phyloP scores from a whole-genome alignment of 2,113 vertebrate species.

The Laterallus jamaicensis region DNA sequence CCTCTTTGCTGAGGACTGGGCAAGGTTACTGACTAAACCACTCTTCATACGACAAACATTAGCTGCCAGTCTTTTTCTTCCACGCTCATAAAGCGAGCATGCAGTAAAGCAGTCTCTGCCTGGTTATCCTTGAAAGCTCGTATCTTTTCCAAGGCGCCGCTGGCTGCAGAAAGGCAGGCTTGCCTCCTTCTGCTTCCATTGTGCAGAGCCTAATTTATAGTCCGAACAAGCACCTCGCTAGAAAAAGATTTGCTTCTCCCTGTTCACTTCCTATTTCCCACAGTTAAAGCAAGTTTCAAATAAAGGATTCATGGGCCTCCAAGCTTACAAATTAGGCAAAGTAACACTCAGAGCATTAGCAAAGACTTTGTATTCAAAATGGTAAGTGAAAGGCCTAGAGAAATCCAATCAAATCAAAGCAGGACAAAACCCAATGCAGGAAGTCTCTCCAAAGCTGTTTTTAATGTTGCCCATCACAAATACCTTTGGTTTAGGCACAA shows the following conservation, averaged over 20 bases:
- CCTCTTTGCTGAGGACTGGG: background rate
- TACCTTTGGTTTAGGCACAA: slow-evolving; percentile 36
- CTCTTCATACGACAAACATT: slow-evolving; percentile 24
- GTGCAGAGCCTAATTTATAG: slow-evolving; percentile 72
- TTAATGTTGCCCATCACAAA: slow-evolving; percentile 69
- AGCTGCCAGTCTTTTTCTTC: slow-evolving; percentile 9
- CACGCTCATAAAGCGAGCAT: background rate
- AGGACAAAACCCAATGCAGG: slow-evolving; percentile 62
- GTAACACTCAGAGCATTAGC: slow-evolving; percentile 67
- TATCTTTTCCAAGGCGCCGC: slow-evolving; percentile 23
- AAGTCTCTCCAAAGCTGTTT: slow-evolving; percentile 65
- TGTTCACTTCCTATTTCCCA: slow-evolving; percentile 80
- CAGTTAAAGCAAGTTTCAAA: slow-evolving; percentile 73
- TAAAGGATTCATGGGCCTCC: slow-evolving; percentile 64
- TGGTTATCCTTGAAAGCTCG: slow-evolving; percentile 37
- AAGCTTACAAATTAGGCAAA: slow-evolving; percentile 77
- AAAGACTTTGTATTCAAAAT: slow-evolving; percentile 68
- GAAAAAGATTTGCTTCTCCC: slow-evolving; percentile 71
- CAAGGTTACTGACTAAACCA: slow-evolving; percentile 16
- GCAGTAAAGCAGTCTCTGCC: slow-evolving; percentile 43
- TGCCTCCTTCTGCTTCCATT: slow-evolving; percentile 66
- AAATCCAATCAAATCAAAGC: slow-evolving; percentile 68
- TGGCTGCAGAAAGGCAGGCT: slow-evolving; percentile 62
- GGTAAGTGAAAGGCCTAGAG: slow-evolving; percentile 63
- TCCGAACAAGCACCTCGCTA: slow-evolving; percentile 59